These are phyloP conservation scores for Drosophila pseudotakahashii DNA, from an alignment of 2,888 invertebrate genomes.

Conservation along the genomic window DNA sequence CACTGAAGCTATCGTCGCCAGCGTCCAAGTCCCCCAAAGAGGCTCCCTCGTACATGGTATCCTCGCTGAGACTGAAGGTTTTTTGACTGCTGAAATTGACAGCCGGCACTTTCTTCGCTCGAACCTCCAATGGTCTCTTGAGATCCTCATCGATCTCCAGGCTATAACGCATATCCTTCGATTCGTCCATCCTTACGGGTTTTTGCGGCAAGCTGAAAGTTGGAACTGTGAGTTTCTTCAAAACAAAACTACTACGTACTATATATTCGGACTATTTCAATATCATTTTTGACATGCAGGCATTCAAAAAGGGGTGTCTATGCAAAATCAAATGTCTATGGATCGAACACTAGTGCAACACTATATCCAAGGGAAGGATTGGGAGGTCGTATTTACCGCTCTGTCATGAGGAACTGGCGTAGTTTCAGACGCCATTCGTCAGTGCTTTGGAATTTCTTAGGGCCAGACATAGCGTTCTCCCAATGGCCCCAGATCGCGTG, in stretches of 20 bases:
- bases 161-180: slow-evolving; percentile 66
- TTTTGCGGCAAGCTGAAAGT: slow-evolving; percentile 44
- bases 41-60: slow-evolving; percentile 15
- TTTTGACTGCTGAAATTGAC: background rate
- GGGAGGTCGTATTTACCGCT: slow-evolving; percentile 78
- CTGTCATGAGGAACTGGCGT: slow-evolving; percentile 73
- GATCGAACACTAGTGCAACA: slow-evolving; percentile 8
- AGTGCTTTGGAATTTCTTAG: slow-evolving; percentile 81
- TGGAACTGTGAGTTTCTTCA: background rate
- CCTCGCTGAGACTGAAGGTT: slow-evolving; percentile 15
- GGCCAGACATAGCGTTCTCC: slow-evolving; percentile 73
- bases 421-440: slow-evolving; percentile 80
- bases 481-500: slow-evolving; percentile 8
- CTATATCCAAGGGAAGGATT: slow-evolving; percentile 25
- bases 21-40: slow-evolving; percentile 1
- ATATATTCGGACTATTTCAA: background rate
- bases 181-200: slow-evolving; percentile 27
- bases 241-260: background rate
- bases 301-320: slow-evolving; percentile 4
- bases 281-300: slow-evolving; percentile 17
- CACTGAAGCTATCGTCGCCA: slow-evolving; percentile 79
- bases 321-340: slow-evolving; percentile 1
- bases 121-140: slow-evolving; percentile 41
- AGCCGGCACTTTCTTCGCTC: slow-evolving; percentile 4
- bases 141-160: slow-evolving; percentile 75